phyloP scores from a whole-genome alignment of 2,113 vertebrate genomes.

The Orcinus orca region DNA sequence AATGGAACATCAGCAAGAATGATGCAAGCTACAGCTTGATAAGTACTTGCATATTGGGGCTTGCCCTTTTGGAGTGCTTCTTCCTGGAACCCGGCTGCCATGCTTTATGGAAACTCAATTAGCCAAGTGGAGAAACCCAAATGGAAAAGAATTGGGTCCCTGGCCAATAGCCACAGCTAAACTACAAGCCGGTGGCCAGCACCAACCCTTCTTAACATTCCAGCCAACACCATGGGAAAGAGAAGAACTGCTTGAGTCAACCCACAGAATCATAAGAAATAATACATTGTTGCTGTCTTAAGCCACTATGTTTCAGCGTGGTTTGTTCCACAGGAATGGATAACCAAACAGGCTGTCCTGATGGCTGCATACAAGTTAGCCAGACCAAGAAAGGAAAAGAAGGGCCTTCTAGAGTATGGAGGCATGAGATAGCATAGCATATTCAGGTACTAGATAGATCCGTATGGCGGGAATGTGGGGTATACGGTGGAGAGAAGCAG shows the following conservation, averaged over 20 bases:
- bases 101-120: neutral
- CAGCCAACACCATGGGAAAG: neutral
- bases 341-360: neutral
- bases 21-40: neutral
- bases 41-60: neutral
- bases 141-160: neutral
- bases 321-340: neutral
- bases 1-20: neutral
- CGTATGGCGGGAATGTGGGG: accelerated
- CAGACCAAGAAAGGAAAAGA: neutral
- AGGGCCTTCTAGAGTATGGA: neutral
- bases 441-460: neutral
- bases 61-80: neutral
- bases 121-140: neutral
- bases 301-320: neutral
- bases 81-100: neutral
- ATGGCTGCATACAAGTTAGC: neutral
- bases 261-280: neutral
- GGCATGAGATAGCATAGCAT: neutral
- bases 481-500: neutral
- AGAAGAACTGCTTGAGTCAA: neutral
- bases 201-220: neutral
- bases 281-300: neutral
- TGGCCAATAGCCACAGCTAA: neutral
- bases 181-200: neutral